Evolutionary conservation across 2,113 vertebrate species (phyloP).

Genomic region (Cynoglossus semilaevis): DNA sequence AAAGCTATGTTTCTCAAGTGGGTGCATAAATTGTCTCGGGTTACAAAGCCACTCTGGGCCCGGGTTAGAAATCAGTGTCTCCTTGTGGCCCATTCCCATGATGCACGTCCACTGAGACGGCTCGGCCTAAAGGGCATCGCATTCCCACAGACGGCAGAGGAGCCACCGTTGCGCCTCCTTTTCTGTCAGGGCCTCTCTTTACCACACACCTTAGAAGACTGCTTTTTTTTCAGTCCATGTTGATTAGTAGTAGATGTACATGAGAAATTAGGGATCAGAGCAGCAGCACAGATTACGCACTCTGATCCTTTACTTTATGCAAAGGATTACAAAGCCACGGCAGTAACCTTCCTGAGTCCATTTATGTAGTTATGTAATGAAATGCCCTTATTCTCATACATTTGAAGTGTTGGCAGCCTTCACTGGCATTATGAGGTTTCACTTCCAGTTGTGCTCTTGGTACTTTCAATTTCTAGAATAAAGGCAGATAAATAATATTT

Average conservation of each 20-base stretch:
- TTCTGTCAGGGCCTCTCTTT: background rate
- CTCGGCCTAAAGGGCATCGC: constrained; percentile 39
- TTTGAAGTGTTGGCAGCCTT: too few species aligned
- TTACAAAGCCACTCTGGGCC: constrained; percentile 33
- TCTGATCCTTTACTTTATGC: constrained; percentile 61
- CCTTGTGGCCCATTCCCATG: constrained; percentile 21
- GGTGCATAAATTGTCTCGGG: constrained; percentile 41
- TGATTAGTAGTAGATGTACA: too few species aligned
- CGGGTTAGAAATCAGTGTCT: constrained; percentile 14
- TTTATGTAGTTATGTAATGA: constrained; percentile 29
- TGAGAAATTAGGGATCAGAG: constrained; percentile 34
- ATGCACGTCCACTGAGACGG: constrained; percentile 23
- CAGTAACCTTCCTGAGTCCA: background rate
- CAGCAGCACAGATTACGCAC: constrained; percentile 51
- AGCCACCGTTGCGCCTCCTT: constrained; percentile 13
- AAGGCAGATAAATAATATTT: background rate
- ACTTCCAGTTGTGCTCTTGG: background rate
- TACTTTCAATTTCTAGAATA: background rate
- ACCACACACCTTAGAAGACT: background rate
- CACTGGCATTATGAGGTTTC: too few species aligned
- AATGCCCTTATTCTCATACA: constrained; percentile 6
- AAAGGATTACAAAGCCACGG: constrained; percentile 45
- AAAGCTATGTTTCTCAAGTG: constrained; percentile 26
- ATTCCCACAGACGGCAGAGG: constrained; percentile 56
- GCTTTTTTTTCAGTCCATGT: background rate